These are phyloP conservation scores for Rhorus exstirpatorius DNA, from an alignment of 2,888 invertebrate species.

Conservation along the genomic window DNA sequence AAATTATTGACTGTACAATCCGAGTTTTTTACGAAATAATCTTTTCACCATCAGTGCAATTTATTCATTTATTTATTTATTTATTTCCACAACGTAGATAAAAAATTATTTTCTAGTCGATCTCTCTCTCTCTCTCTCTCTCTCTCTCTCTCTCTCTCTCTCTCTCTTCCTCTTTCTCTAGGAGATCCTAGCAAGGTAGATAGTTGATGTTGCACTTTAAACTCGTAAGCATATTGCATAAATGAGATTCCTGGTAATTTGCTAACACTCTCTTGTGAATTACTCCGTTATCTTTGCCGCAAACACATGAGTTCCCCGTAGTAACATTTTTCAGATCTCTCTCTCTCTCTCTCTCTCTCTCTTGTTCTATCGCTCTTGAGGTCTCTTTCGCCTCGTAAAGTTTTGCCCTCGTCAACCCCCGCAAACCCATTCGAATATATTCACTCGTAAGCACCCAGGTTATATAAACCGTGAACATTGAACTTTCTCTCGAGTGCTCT, in stretches of 20 bases:
- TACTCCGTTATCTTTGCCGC: background rate
- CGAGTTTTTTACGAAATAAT: too few relatives aligned
- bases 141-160: too few relatives aligned
- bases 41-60: too few relatives aligned
- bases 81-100: too few relatives aligned
- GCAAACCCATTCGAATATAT: slow-evolving; percentile 27
- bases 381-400: background rate
- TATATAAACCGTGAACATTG: background rate
- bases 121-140: too few relatives aligned
- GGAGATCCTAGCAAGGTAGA: background rate
- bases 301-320: background rate
- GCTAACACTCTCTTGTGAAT: background rate
- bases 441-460: background rate
- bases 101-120: too few relatives aligned
- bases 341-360: background rate
- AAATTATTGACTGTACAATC: too few relatives aligned
- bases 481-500: slow-evolving; percentile 9
- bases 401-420: background rate
- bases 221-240: background rate
- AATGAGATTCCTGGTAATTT: background rate
- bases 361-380: background rate
- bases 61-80: too few relatives aligned
- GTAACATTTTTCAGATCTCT: background rate
- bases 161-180: too few relatives aligned
- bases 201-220: background rate